Conservation (phyloP, 2,888 invertebrate genomes). For the Mythimna pallens region DNA sequence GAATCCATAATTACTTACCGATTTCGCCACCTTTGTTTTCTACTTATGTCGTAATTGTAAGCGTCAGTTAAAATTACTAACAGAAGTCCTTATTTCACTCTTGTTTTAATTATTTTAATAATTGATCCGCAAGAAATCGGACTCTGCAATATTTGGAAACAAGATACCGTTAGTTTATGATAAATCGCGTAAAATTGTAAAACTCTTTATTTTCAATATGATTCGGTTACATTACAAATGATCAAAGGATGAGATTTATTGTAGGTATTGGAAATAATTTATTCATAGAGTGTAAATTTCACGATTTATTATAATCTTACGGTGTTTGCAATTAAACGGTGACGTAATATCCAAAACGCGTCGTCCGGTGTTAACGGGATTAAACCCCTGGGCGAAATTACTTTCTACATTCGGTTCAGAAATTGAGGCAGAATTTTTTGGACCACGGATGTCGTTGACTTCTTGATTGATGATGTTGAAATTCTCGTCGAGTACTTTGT, state of each 20-base stretch:
- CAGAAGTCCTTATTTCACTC: constrained; percentile 24
- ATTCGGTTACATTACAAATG: too few species aligned
- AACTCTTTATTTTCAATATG: too few species aligned
- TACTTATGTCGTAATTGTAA: constrained; percentile 7
- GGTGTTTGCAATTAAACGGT: background rate
- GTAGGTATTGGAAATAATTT: too few species aligned
- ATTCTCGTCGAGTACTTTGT: background rate
- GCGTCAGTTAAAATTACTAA: background rate
- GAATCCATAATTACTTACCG: constrained; percentile 12
- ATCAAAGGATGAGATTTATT: too few species aligned
- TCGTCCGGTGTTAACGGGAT: constrained; percentile 1
- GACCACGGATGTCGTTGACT: background rate
- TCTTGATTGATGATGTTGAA: constrained; percentile 15
- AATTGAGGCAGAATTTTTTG: background rate
- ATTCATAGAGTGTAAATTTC: too few species aligned
- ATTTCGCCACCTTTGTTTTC: constrained; percentile 43
- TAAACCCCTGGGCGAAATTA: constrained; percentile 1
- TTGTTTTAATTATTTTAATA: background rate
- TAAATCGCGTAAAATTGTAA: too few species aligned
- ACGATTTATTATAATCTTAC: too few species aligned
- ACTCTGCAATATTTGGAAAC: constrained; percentile 17
- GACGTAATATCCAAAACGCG: background rate
- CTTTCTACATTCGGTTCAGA: background rate
- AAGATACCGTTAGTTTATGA: too few species aligned
- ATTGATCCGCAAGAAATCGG: background rate